These are phyloP conservation scores for Astreopora myriophthalma DNA, from an alignment of 64 coral and sea anemone species.

Conservation along the genomic window DNA sequence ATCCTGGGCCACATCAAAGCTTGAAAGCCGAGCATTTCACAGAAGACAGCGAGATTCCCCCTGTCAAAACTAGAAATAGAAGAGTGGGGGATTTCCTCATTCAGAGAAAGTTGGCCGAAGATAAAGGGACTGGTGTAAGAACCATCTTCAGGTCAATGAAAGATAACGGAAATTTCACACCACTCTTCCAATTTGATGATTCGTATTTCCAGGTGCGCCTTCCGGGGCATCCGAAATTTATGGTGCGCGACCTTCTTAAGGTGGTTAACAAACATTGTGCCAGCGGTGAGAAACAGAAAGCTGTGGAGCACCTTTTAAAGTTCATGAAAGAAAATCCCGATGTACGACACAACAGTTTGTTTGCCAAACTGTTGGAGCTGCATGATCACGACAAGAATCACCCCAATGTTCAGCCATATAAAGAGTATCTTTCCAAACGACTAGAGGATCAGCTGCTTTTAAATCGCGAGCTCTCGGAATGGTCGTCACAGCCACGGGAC, in stretches of 20 bases:
- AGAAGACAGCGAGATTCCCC: constrained; percentile 56
- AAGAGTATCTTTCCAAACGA: not conserved
- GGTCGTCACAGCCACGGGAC: not conserved
- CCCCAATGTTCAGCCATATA: constrained; percentile 36
- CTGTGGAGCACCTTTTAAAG: constrained; percentile 2
- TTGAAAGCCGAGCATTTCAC: constrained; percentile 60
- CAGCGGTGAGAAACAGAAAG: constrained; percentile 59
- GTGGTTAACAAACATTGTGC: constrained; percentile 63
- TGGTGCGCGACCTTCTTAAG: constrained; percentile 30
- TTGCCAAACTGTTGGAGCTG: constrained; percentile 53
- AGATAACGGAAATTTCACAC: constrained; percentile 58
- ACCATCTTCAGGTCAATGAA: constrained; percentile 88
- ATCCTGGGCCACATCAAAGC: constrained; percentile 76
- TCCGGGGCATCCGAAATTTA: constrained; percentile 80
- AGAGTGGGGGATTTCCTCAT: constrained; percentile 70
- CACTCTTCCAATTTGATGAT: constrained; percentile 61
- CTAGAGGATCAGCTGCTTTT: constrained; percentile 14
- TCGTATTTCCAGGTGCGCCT: constrained; percentile 74
- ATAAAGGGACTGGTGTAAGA: constrained; percentile 68
- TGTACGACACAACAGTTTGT: not conserved
- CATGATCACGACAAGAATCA: not conserved
- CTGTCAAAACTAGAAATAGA: constrained; percentile 71
- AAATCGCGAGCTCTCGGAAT: constrained; percentile 3
- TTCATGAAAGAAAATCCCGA: constrained; percentile 23
- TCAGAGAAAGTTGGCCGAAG: constrained; percentile 72